These are phyloP conservation scores for Elymnias hypermnestra DNA, from an alignment of 1,140 invertebrate species.

Conservation along the genomic window DNA sequence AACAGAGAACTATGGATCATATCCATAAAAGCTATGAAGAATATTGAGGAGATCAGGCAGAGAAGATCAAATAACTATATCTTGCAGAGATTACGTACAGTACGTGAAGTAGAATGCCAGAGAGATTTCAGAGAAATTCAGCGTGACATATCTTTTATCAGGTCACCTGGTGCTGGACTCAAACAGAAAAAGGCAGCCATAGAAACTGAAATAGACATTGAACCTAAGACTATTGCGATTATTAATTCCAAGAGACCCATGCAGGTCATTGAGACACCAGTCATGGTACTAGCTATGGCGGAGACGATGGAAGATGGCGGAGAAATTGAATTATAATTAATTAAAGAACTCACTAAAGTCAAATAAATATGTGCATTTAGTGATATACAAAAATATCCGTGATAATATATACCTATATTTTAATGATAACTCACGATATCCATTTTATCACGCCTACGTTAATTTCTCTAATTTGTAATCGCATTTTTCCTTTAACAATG, in stretches of 20 bases:
- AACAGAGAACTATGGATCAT: constrained; percentile 95
- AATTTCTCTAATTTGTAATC: no score
- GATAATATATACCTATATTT: no score
- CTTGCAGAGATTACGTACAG: constrained; percentile 91
- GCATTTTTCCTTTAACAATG: no score
- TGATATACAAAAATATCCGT: no score
- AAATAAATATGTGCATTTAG: no score
- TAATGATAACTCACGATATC: no score
- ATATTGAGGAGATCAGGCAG: constrained; percentile 87
- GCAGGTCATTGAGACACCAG: constrained; percentile 61
- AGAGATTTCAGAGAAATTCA: constrained; percentile 94
- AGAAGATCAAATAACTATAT: constrained; percentile 86
- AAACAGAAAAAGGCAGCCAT: constrained; percentile 82
- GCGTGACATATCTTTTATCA: constrained; percentile 91
- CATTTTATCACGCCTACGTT: no score
- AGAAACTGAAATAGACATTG: constrained; percentile 79
- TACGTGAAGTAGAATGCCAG: constrained; percentile 89
- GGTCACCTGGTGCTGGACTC: constrained; percentile 90
- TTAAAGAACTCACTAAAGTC: no score
- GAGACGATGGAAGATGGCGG: constrained; percentile 70
- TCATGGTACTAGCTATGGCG: constrained; percentile 63
- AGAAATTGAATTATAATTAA: constrained; percentile 68
- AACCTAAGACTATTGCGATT: constrained; percentile 75
- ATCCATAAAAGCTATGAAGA: constrained; percentile 96
- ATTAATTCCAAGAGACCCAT: constrained; percentile 76